phyloP scores from a whole-genome alignment of 2,113 vertebrate species.

The Xiphorhynchus elegans region DNA sequence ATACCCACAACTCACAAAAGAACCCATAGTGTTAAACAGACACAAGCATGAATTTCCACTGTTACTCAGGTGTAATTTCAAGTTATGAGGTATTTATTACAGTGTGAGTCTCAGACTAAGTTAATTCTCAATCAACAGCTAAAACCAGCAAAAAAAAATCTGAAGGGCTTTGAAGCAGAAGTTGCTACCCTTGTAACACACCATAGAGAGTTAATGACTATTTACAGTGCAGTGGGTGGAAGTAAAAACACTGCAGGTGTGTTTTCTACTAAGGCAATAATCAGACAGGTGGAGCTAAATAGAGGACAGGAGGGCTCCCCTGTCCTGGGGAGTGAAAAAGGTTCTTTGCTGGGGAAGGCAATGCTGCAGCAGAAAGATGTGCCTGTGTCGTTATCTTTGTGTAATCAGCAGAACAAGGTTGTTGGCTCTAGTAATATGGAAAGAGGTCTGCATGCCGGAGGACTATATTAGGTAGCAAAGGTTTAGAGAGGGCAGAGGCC shows the following conservation, averaged over 20 bases:
- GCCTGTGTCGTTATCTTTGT: neutral
- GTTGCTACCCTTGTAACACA: neutral
- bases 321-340: neutral
- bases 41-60: neutral
- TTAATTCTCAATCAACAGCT: neutral
- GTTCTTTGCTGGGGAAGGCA: neutral
- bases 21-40: fast-evolving
- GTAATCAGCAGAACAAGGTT: neutral
- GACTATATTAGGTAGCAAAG: neutral
- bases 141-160: neutral
- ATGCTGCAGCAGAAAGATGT: neutral
- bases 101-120: neutral
- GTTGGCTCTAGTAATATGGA: neutral
- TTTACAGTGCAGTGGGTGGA: neutral
- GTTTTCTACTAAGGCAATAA: constrained; percentile 1
- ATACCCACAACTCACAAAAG: neutral
- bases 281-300: neutral
- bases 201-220: neutral
- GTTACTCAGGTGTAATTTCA: neutral
- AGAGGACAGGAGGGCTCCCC: neutral
- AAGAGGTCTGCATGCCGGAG: neutral
- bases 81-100: neutral
- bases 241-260: constrained; percentile 17
- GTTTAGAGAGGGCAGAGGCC: neutral
- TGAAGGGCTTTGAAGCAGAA: neutral